Percentiles rank a stretch among this genome's conserved stretches.
phyloP scores from a whole-genome alignment of 1,140 invertebrate species.

The Neodiprion virginianus region DNA sequence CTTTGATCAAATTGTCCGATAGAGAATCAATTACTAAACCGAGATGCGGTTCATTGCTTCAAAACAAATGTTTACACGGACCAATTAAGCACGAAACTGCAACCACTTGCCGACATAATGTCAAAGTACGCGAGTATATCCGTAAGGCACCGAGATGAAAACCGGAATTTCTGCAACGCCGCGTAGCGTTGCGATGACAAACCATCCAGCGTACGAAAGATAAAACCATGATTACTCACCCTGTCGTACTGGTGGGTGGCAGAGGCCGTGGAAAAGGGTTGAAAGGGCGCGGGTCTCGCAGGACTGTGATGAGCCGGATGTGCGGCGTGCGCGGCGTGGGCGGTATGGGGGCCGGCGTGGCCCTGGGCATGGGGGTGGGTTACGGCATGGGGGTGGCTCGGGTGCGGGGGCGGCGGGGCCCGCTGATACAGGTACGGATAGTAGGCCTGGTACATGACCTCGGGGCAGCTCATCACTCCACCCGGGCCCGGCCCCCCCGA shows the following conservation, averaged over 20 bases:
- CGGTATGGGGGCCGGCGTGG: conserved; percentile 36
- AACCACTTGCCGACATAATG: too few species aligned
- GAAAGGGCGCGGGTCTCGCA: conserved; percentile 59
- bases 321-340: neutral
- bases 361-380: conserved; percentile 50
- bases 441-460: conserved; percentile 69
- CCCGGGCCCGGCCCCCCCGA: conserved; percentile 59
- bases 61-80: too few species aligned
- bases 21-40: too few species aligned
- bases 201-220: too few species aligned
- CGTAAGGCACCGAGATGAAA: too few species aligned
- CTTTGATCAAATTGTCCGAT: too few species aligned
- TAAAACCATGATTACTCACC: conserved; percentile 49
- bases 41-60: too few species aligned
- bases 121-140: too few species aligned
- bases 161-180: too few species aligned
- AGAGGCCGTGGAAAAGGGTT: conserved; percentile 56
- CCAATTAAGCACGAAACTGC: too few species aligned
- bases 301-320: conserved; percentile 59
- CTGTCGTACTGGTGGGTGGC: conserved; percentile 64
- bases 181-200: too few species aligned
- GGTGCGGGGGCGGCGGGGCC: conserved; percentile 58
- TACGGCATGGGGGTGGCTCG: conserved; percentile 55
- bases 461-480: conserved; percentile 67
- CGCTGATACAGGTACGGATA: conserved; percentile 68